Evolutionary conservation across 2,113 vertebrate genomes (phyloP).

Genomic region (Podarcis cretensis): DNA sequence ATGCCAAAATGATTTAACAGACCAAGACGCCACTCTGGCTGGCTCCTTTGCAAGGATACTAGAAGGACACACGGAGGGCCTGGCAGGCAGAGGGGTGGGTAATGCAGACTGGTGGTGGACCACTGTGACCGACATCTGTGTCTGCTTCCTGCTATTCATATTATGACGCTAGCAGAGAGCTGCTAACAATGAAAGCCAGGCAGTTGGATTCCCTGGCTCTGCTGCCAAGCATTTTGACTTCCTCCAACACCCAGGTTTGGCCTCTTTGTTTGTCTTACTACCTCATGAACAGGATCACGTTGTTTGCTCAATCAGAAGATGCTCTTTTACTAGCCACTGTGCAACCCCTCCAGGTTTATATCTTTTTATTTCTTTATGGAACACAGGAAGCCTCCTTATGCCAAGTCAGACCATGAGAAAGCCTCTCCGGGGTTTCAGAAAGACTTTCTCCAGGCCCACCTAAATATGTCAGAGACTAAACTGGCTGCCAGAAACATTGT

Average conservation of each 20-base stretch:
- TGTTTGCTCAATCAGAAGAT: not conserved
- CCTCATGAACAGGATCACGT: not conserved
- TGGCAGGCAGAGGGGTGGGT: not conserved
- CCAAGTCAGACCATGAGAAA: too few relatives aligned
- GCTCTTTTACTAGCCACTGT: not conserved
- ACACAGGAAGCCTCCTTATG: too few relatives aligned
- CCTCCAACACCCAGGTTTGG: not conserved
- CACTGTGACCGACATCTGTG: not conserved
- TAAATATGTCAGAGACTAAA: too few relatives aligned
- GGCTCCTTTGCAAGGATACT: not conserved
- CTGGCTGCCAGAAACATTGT: too few relatives aligned
- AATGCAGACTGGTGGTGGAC: not conserved
- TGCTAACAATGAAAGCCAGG: not conserved
- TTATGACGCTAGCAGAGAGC: not conserved
- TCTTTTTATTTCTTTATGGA: not conserved
- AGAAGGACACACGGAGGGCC: not conserved
- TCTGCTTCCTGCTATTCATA: conserved; percentile 17
- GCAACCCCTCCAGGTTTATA: not conserved
- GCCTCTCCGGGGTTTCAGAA: too few relatives aligned
- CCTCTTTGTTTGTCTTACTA: not conserved
- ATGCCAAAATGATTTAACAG: not conserved
- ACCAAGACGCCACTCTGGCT: not conserved
- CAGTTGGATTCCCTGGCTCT: not conserved
- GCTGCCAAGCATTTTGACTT: not conserved
- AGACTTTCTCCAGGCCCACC: too few relatives aligned